Percentiles rank a stretch among this genome's conserved stretches.
phyloP scores from a whole-genome alignment of 2,888 invertebrate species.

The Ormyrus labotus region DNA sequence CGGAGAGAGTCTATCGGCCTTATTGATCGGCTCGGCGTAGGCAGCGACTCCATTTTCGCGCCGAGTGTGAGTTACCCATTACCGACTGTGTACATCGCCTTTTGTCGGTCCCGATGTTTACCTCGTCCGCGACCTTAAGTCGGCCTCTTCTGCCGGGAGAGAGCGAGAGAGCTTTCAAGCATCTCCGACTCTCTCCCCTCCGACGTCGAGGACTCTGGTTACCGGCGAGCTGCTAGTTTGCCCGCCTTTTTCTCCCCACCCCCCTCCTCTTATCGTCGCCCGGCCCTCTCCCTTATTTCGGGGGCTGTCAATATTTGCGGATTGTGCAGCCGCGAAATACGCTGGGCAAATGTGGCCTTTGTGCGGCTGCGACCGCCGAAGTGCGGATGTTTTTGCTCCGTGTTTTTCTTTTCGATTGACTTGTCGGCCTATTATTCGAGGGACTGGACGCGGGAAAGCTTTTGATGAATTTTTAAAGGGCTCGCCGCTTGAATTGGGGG shows the following conservation, averaged over 20 bases:
- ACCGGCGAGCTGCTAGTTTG: no score
- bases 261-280: no score
- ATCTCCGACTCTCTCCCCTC: neutral
- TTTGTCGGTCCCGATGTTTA: constrained; percentile 50
- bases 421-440: neutral
- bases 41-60: constrained; percentile 55
- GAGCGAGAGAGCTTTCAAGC: neutral
- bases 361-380: no score
- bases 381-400: no score
- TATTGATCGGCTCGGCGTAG: constrained; percentile 58
- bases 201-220: constrained; percentile 1
- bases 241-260: no score
- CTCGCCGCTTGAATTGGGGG: no score
- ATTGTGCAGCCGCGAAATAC: no score
- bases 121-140: constrained; percentile 22
- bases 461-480: no score
- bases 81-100: constrained; percentile 50
- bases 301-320: neutral
- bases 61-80: constrained; percentile 58
- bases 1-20: constrained; percentile 35
- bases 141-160: neutral
- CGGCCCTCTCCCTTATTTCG: no score
- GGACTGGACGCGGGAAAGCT: neutral
- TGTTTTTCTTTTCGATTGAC: no score
- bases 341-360: no score